phyloP scores from a whole-genome alignment of 2,888 invertebrate genomes.

The Ligdia adustata region DNA sequence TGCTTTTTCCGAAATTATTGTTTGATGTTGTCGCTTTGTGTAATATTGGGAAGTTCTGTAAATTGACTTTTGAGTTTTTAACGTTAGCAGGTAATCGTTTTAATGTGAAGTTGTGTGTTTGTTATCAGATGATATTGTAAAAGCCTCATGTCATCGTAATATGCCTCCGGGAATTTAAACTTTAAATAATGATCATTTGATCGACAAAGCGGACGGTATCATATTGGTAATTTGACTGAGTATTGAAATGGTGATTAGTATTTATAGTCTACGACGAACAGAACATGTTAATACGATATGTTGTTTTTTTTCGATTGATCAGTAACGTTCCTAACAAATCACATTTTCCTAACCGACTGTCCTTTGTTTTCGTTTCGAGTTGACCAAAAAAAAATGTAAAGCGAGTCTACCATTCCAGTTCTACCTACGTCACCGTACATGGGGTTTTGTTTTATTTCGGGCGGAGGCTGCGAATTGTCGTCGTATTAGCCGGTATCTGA shows the following conservation, averaged over 20 bases:
- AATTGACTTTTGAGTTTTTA: constrained; percentile 62
- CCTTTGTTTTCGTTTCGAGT: constrained; percentile 3
- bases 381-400: constrained; percentile 1
- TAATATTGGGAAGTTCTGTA: constrained; percentile 61
- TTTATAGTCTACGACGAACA: no score
- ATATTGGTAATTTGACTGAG: no score
- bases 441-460: constrained; percentile 29
- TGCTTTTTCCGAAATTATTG: constrained; percentile 82
- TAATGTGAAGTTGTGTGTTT: constrained; percentile 46
- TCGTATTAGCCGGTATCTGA: constrained; percentile 71
- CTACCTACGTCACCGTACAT: constrained; percentile 17
- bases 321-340: no score
- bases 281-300: no score
- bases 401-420: constrained; percentile 8
- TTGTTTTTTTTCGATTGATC: no score
- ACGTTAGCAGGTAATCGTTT: constrained; percentile 60
- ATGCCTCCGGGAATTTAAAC: no score
- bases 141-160: constrained; percentile 22
- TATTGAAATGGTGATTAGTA: no score
- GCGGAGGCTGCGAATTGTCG: constrained; percentile 69
- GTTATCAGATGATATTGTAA: constrained; percentile 26
- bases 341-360: no score
- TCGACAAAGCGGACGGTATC: no score
- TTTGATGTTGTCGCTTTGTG: constrained; percentile 77
- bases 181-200: no score